Evolutionary conservation across 1,140 invertebrate genomes (phyloP), one percentile per base, ranked within the genome.

Genomic region (Listronotus oregonensis): DNA sequence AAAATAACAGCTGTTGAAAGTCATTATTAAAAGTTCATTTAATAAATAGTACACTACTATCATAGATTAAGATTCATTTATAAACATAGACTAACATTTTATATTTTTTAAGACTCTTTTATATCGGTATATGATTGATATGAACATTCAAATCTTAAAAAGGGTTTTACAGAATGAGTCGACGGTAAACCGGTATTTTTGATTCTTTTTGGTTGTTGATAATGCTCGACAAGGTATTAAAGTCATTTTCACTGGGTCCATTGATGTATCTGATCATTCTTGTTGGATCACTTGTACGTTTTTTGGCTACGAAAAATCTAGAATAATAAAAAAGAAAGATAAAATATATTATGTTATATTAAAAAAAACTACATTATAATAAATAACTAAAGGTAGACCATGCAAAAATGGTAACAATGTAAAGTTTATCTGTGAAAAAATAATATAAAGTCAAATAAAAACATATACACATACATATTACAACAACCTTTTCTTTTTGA

Each of bases 201-300:
- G 69, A 62, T 44, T 77, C 75, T 56, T 71, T 70, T 42, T 76
- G 73, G 34, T 73, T 73, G 40, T 69, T 75, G 37, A 76, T 52
- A 5, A 78, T 69, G 43, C 75, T 74, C 21, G 73, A 72, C 9
- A 78, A 54, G 1, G 74, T 75, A 51, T 78, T 74, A 57, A 73
- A 77, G 47, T 78, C 74, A 49, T 74, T 73, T 37, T 72, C 70
- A 43, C 65, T 69, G 8, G 77, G 77, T 11, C 74, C 75, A 51
- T 75, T 77, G 40, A 78, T 51, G 52, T 75, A 77, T 40, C 76
- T 64, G 44, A 77, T 49, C 63, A 77, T 76, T 43, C 73, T 70
- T 0, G 77, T 76, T 5, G 77, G 76, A 47, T 78, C 77, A 14
- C 68, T 67, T 21, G 69, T 70, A 40, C 71, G 74, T 65, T 73